Evolutionary conservation across 2,888 invertebrate genomes (phyloP), one percentile per base, ranked within the genome.

Genomic region (Caenorhabditis afra): DNA sequence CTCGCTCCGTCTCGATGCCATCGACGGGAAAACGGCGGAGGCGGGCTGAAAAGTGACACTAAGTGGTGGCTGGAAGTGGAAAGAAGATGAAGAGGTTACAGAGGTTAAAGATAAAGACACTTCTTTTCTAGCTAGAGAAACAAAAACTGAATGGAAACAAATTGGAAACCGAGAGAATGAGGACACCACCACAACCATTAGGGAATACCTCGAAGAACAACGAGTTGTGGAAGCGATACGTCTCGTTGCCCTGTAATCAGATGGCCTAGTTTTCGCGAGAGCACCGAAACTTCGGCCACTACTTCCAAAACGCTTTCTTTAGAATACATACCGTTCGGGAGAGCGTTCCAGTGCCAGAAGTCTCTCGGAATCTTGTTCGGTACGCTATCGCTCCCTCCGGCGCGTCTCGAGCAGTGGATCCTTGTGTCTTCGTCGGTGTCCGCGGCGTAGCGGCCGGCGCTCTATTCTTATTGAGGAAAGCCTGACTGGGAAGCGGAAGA

Each of bases 211-310:
- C 62, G 18, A 65, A 79, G 18, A 79, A 59, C 55, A 79, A 62
- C 52, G 79, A 68, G 61, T 75, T 79, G 50, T 73, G 73, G 61
- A 79, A 79, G 18, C 65, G 45, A 39, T 67, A 74, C 57, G 55
- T 59, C 58, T 79, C 79, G 67, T 79, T 79, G 35, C 74, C 74
- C 79, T 79, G 79, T 39, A 79, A 74, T 29, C 29, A 29, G 16
- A 18, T 41, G 12, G 29, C 37, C 10, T n/a, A 57, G 16, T 37
- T 37, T 57, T 5, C 47, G 45, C n/a, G n/a, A n/a, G n/a, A n/a
- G n/a, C n/a, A n/a, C n/a, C n/a, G n/a, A n/a, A n/a, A n/a, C n/a
- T n/a, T n/a, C n/a, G n/a, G n/a, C n/a, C n/a, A n/a, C n/a, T n/a
- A n/a, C n/a, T n/a, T n/a, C n/a, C n/a, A n/a, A n/a, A n/a, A n/a